Percentiles rank a stretch among this genome's conserved stretches.
Evolutionary conservation across 2,797 vertebrate species (phyloP).

Genomic region (Tarsius wallacei): DNA sequence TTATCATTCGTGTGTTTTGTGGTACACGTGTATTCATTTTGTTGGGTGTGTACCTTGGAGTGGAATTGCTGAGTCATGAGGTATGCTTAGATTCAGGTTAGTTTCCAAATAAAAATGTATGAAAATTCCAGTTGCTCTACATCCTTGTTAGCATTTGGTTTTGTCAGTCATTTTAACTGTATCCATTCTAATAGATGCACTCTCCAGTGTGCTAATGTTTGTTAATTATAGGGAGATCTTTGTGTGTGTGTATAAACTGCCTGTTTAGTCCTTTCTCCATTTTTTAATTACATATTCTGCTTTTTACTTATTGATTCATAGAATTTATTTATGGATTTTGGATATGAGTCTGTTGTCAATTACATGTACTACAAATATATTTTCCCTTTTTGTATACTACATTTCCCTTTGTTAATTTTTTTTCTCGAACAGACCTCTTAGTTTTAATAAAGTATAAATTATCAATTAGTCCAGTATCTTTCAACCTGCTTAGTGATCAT

Average conservation of each 20-base stretch:
- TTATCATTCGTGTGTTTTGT: neutral
- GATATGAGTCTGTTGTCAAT: neutral
- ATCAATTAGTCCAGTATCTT: neutral
- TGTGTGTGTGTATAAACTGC: neutral
- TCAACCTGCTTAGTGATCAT: neutral
- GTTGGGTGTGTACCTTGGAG: neutral
- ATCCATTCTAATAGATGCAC: neutral
- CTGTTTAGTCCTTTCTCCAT: neutral
- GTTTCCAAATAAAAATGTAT: neutral
- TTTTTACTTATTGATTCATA: neutral
- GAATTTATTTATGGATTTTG: neutral
- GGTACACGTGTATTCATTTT: neutral
- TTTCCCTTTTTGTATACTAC: neutral
- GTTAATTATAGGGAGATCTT: neutral
- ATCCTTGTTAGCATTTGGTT: neutral
- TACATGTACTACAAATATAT: neutral
- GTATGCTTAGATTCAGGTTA: neutral
- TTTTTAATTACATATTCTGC: constrained; percentile 3
- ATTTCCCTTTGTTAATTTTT: neutral
- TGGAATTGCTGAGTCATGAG: neutral
- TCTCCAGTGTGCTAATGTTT: neutral
- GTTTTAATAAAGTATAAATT: neutral
- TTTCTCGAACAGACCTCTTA: constrained; percentile 29
- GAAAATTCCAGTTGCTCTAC: neutral
- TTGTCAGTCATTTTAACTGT: neutral